Conservation (phyloP, 2,113 vertebrate genomes). For the Lamprologus ornatipinnis region DNA sequence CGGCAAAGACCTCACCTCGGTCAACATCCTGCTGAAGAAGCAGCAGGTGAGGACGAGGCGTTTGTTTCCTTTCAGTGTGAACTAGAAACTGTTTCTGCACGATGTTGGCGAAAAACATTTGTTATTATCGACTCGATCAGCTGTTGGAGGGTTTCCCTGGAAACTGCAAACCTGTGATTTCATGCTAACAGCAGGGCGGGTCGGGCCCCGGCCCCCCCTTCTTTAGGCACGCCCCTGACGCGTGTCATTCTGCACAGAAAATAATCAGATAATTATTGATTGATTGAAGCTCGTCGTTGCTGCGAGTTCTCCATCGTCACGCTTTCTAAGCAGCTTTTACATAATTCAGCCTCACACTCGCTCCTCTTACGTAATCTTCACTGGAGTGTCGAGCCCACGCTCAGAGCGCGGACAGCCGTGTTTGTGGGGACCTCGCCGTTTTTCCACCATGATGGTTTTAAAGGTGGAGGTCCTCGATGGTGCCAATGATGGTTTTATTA, state of each 20-base stretch:
- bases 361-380: slow-evolving; percentile 1
- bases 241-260: not conserved
- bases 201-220: accelerated
- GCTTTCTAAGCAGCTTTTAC: not conserved
- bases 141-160: accelerated
- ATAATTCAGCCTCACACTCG: not conserved
- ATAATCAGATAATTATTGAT: not conserved
- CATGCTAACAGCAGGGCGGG: too few relatives aligned
- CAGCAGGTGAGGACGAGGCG: slow-evolving; percentile 78
- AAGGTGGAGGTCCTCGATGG: not conserved
- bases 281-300: not conserved
- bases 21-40: slow-evolving; percentile 97
- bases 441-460: not conserved
- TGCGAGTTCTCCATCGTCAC: not conserved
- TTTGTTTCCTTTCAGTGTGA: not conserved
- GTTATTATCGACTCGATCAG: not conserved
- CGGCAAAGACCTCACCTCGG: slow-evolving; percentile 95
- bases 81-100: not conserved
- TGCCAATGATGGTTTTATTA: accelerated
- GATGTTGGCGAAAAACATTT: not conserved
- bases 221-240: not conserved
- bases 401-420: not conserved
- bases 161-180: not conserved
- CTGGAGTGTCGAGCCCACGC: not conserved
- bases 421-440: not conserved